Base-by-base conservation (phyloP, 2,113 vertebrate species). In the Saccopteryx bilineata region DNA sequence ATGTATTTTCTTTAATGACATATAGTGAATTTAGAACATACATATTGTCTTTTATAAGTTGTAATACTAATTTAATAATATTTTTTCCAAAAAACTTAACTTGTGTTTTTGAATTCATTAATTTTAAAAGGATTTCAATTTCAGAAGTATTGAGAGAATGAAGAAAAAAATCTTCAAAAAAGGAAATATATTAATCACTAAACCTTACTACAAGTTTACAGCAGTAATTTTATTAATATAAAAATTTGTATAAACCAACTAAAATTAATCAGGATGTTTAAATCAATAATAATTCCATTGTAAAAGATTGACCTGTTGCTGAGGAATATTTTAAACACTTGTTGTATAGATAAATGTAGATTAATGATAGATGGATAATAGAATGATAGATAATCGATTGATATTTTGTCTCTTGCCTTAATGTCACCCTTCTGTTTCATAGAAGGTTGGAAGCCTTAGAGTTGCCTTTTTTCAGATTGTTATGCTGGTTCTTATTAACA, bases 111-210 rank as follows among this genome's bases (percentile, higher is more conserved):
- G 0, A 39, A 60, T 61, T 79, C 68, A 63, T 18, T 66, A 1
- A 31, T 60, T 96, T 65, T 52, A 80, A 88, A 71, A 52, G 5
- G 1, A 13, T 58, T 17, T 14, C 33, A 65, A 60, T 28, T 84
- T 90, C 13, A 65, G 69, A 90, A 95, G 72, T 87, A 52, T 56
- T 76, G 26, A 84, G 60, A 56, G 80, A 85, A 61, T 15, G 71
- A 50, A 93, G 61, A 78, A 58, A 23, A 28, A 56, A 54, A 5
- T n/a, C 31, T 89, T 90, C 2, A 2, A 54, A 87, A 81, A 15
- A 78, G 7, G 48, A 76, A 78, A 48, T 72, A n/a, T 10, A 24
- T 58, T 46, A 71, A 91, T 66, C 28, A 0, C 11, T 71, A 87
- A 46, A 72, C 21, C 65, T 39, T 66, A 50, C 69, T 72, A 52